phyloP scores from a whole-genome alignment of 2,888 invertebrate genomes.

The Drosophila paranaensis region DNA sequence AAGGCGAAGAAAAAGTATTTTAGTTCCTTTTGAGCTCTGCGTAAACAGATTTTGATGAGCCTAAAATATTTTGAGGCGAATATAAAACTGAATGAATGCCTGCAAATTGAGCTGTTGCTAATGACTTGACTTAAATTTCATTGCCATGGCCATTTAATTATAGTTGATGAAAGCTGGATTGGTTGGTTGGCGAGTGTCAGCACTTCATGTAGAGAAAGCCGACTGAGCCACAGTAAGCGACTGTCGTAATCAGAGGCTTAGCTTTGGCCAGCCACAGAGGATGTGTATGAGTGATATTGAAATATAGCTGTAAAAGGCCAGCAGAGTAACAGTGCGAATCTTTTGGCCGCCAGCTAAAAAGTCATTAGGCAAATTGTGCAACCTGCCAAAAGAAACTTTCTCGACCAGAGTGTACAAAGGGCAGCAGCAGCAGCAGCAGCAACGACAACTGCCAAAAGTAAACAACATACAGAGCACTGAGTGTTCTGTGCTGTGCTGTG shows the following conservation, averaged over 20 bases:
- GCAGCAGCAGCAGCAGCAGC: slow-evolving; percentile 6
- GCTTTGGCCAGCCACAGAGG: not conserved
- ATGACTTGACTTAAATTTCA: slow-evolving; percentile 35
- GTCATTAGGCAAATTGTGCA: slow-evolving; percentile 63
- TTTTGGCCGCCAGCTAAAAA: slow-evolving; percentile 47
- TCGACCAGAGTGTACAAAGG: not conserved
- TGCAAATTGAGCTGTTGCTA: slow-evolving; percentile 6
- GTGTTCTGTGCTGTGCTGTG: not conserved
- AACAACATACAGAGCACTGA: slow-evolving; percentile 13
- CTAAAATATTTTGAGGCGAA: not conserved
- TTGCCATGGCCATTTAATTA: slow-evolving; percentile 25
- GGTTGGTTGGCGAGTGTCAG: not conserved
- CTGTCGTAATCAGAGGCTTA: slow-evolving; percentile 15
- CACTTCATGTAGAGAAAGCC: slow-evolving; percentile 1
- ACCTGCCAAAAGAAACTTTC: slow-evolving; percentile 6
- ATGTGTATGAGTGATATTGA: not conserved
- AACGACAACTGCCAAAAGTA: slow-evolving; percentile 16
- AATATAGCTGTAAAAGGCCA: not conserved
- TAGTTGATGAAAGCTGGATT: slow-evolving; percentile 8
- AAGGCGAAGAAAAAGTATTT: no score
- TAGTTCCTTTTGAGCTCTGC: not conserved
- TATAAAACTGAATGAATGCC: not conserved
- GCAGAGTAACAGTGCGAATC: not conserved
- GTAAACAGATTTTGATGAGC: not conserved
- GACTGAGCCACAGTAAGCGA: slow-evolving; percentile 5